Evolutionary conservation across 2,888 invertebrate genomes (phyloP), one percentile per base, ranked within the genome.

Genomic region (Antitype chi): DNA sequence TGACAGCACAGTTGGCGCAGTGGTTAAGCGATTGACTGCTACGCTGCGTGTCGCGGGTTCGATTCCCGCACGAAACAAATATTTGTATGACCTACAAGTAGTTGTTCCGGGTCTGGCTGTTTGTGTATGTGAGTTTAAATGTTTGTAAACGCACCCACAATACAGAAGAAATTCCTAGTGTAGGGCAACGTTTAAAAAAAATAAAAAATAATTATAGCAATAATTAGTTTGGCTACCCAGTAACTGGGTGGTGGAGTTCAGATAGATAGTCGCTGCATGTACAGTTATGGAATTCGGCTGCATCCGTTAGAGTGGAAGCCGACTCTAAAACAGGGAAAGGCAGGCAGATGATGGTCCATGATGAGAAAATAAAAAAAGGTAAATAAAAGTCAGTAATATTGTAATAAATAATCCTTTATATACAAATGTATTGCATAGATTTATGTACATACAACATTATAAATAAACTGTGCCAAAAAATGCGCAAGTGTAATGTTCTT

Each of bases 391-490:
- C 64, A 11, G 13, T 43, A 32, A 47, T 68, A 62, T 78, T 75
- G 52, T 77, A 88, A 88, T 88, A 88, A 88, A 88, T 88, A 87
- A 63, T 70, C 74, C 81, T 86, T 76, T 88, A 88, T 88, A 88
- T 86, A 88, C 88, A 88, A 80, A 83, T 74, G 17, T 86, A 76
- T 82, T 82, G 64, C 78, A 78, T 76, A 73, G 73, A 59, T 57
- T 64, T 84, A 78, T 81, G 66, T 81, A 81, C 85, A 85, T 38
- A 73, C 23, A 71, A 47, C 13, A 20, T 28, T 60, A 13, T 62
- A 8, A 57, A 67, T 74, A 17, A 52, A 67, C 66, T 80, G 62
- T 80, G 60, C 66, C 59, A 70, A 77, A 59, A 72, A 53, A 55
- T 43, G 11, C 25, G 23, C 20, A 2, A 32, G 20, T 32, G 23